These are phyloP conservation scores for Drosophila affinis DNA, from an alignment of 2,888 invertebrate genomes.

Conservation along the genomic window DNA sequence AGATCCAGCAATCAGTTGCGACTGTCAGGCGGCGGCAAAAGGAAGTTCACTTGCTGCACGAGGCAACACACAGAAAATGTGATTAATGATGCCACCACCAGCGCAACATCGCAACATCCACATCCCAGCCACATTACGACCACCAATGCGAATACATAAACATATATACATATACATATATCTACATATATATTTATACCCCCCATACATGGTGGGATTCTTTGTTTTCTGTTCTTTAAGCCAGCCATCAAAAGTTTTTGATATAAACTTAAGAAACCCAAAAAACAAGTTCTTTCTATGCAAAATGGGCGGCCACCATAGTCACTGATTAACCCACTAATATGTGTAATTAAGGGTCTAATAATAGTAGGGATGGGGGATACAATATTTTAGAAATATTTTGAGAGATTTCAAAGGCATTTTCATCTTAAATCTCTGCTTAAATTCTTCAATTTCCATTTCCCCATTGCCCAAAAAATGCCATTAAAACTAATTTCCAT, in stretches of 20 bases:
- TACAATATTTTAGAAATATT: neutral
- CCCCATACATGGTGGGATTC: conserved; percentile 36
- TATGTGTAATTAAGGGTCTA: conserved; percentile 33
- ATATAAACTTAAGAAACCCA: conserved; percentile 47
- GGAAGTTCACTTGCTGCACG: conserved; percentile 83
- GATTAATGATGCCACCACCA: conserved; percentile 82
- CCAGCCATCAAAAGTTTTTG: conserved; percentile 64
- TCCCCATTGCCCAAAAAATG: neutral
- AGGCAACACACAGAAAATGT: conserved; percentile 71
- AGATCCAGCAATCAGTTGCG: conserved; percentile 83
- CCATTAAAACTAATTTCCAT: neutral
- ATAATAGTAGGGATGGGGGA: conserved; percentile 3
- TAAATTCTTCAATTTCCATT: neutral
- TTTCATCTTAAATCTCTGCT: neutral
- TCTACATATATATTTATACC: conserved; percentile 8
- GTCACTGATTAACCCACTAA: conserved; percentile 54
- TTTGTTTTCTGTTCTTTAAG: conserved; percentile 64
- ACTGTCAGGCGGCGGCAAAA: conserved; percentile 81
- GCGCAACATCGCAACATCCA: conserved; percentile 19
- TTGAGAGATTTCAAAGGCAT: neutral
- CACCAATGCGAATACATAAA: conserved; percentile 33
- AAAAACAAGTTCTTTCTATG: conserved; percentile 5
- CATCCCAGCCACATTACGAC: conserved; percentile 78
- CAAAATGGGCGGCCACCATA: conserved; percentile 38
- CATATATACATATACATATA: neutral